Percentiles rank a stretch among this genome's conserved stretches.
These are phyloP conservation scores for Tragopan temminckii DNA, from an alignment of 2,797 vertebrate species.

Conservation along the genomic window DNA sequence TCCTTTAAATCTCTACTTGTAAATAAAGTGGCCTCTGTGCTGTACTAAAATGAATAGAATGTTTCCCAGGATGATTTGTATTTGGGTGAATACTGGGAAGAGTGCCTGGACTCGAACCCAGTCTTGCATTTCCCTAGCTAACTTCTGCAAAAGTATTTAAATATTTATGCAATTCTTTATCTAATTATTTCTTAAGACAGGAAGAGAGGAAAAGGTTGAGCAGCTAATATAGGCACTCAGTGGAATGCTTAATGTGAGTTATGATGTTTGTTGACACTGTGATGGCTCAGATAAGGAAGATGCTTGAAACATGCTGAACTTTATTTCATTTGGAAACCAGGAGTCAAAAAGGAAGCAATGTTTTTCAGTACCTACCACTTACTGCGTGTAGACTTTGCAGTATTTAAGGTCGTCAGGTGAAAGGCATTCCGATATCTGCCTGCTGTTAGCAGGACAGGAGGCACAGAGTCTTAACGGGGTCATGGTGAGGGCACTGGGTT, in stretches of 20 bases:
- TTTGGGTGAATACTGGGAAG: slow-evolving; percentile 42
- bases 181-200: slow-evolving; percentile 56
- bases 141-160: slow-evolving; percentile 39
- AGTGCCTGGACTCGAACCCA: slow-evolving; percentile 17
- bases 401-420: neutral
- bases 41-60: slow-evolving; percentile 34
- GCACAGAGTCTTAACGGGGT: neutral
- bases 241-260: slow-evolving; percentile 37
- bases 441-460: neutral
- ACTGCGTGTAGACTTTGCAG: neutral
- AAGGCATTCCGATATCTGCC: neutral
- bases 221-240: slow-evolving; percentile 47
- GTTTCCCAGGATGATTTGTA: slow-evolving; percentile 50
- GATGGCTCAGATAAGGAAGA: slow-evolving; percentile 27
- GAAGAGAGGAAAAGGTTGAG: slow-evolving; percentile 25
- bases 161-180: slow-evolving; percentile 60
- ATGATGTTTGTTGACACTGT: neutral
- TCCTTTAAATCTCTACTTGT: neutral
- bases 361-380: neutral
- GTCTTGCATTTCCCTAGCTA: slow-evolving; percentile 29
- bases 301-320: neutral
- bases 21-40: neutral
- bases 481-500: neutral
- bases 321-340: neutral
- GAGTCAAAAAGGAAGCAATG: neutral